Conservation (phyloP, 2,888 invertebrate species). For the Netelia melanura region DNA sequence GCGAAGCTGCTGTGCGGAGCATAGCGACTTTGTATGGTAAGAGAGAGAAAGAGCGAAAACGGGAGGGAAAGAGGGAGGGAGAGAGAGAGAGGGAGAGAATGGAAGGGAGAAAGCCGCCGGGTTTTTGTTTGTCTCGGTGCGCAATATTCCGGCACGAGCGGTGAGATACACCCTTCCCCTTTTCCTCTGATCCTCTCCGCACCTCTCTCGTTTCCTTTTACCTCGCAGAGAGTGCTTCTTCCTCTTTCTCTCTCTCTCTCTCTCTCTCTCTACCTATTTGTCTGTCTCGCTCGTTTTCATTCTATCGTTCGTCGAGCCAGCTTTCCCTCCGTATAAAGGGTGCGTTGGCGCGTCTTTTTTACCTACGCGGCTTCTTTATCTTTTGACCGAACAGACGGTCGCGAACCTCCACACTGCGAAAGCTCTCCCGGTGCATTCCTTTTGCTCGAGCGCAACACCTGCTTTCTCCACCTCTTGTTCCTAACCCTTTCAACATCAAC, state of each 20-base stretch:
- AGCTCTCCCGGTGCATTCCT: slow-evolving; percentile 62
- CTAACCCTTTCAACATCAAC: slow-evolving; percentile 59
- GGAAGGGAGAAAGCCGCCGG: slow-evolving; percentile 52
- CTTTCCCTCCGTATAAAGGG: slow-evolving; percentile 40
- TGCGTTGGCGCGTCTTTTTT: slow-evolving; percentile 58
- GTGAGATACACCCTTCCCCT: slow-evolving; percentile 24
- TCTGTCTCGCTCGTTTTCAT: slow-evolving; percentile 34
- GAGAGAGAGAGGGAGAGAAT: slow-evolving; percentile 43
- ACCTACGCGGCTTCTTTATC: slow-evolving; percentile 64
- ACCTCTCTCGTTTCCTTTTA: not conserved
- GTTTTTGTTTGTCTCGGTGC: slow-evolving; percentile 79
- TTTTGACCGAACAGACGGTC: slow-evolving; percentile 53
- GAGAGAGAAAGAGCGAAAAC: no score
- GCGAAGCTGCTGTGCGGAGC: slow-evolving; percentile 60
- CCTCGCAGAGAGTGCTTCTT: slow-evolving; percentile 26
- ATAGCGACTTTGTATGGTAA: slow-evolving; percentile 40
- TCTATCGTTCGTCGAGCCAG: slow-evolving; percentile 18
- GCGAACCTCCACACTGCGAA: slow-evolving; percentile 13
- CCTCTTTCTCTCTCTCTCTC: slow-evolving; percentile 29
- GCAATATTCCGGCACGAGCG: slow-evolving; percentile 76
- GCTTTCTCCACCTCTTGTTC: slow-evolving; percentile 34
- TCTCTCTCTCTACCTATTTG: slow-evolving; percentile 12
- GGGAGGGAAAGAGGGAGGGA: no score
- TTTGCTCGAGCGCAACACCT: slow-evolving; percentile 61
- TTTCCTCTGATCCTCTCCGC: not conserved